phyloP scores from a whole-genome alignment of 2,797 vertebrate species.

The Peromyscus aztecus region DNA sequence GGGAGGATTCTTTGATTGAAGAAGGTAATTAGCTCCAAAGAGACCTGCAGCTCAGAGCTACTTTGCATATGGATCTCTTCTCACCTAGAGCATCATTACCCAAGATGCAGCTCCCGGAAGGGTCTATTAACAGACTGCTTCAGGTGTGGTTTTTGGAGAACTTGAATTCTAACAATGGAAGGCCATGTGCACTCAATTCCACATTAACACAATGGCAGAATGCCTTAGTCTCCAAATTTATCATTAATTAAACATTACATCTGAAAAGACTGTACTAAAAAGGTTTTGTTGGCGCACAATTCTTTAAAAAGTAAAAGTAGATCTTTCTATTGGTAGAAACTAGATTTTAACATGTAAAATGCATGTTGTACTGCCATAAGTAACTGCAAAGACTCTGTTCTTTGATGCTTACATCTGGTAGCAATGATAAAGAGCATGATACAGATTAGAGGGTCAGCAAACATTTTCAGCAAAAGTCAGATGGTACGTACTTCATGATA shows the following conservation, averaged over 20 bases:
- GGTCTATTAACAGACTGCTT: not conserved
- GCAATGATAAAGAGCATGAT: not conserved
- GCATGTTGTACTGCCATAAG: not conserved
- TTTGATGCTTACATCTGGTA: not conserved
- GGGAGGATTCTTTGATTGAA: not conserved
- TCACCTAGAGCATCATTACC: not conserved
- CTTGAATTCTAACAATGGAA: conserved; percentile 45
- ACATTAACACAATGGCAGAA: not conserved
- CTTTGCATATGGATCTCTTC: not conserved
- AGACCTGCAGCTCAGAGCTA: conserved; percentile 11
- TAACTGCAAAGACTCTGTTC: not conserved
- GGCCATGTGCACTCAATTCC: not conserved
- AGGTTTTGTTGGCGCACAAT: not conserved
- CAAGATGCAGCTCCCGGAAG: not conserved
- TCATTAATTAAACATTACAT: conserved; percentile 44
- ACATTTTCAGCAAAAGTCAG: not conserved
- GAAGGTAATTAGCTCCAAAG: conserved; percentile 52
- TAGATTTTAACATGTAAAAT: conserved; percentile 6
- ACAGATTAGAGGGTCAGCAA: not conserved
- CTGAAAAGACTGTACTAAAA: not conserved
- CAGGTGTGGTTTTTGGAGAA: conserved; percentile 17
- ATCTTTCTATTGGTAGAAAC: conserved; percentile 47
- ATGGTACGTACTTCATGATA: not conserved
- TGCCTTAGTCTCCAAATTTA: conserved; percentile 1
- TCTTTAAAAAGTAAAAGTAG: conserved; percentile 59